Evolutionary conservation across 2,113 vertebrate genomes (phyloP), one percentile per base, ranked within the genome.

Genomic region (Apteryx owenii): DNA sequence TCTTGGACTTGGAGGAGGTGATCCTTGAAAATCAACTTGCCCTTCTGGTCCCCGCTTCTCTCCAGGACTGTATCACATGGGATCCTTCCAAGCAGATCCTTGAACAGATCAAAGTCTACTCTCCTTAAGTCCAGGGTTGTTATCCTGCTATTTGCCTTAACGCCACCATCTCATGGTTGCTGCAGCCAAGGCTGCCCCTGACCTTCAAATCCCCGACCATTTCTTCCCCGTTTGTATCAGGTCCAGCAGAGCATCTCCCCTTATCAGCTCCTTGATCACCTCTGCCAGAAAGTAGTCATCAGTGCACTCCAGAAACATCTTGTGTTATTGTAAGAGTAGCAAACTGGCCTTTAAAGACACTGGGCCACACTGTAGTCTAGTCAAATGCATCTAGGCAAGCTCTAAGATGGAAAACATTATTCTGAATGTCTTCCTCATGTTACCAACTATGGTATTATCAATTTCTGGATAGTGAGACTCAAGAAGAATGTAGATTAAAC

Each of bases 291-390:
- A 58, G 29, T 77, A 19, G 54, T 25, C 38, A 20, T 61, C 26
- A 17, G 0, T 12, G n/a, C 20, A 33, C 44, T 61, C 5, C 9
- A 38, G 28, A 58, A 56, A 77, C 12, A 14, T 44, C 23, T 25
- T 36, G 9, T 5, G 8, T 54, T n/a, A 50, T 44, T n/a, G 7
- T 66, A 42, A 90, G 28, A 1, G 4, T 17, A 44, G 61, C 10
- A 90, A 44, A 93, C 66, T 40, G 46, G 21, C 46, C 40, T 31
- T 40, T 71, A 56, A 88, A 68, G 38, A 40, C 19, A 20, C 23
- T 15, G 15, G 3, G 7, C 46, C 22, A 13, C 62, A 8, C 19
- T 62, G 0, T 20, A 5, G 50, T 36, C 42, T 10, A 14, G 26
- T 8, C 13, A 80, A 44, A 73, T 29, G 48, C 4, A 21, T 19